phyloP scores from a whole-genome alignment of 64 coral and sea anemone genomes.

The Porites australiensis region DNA sequence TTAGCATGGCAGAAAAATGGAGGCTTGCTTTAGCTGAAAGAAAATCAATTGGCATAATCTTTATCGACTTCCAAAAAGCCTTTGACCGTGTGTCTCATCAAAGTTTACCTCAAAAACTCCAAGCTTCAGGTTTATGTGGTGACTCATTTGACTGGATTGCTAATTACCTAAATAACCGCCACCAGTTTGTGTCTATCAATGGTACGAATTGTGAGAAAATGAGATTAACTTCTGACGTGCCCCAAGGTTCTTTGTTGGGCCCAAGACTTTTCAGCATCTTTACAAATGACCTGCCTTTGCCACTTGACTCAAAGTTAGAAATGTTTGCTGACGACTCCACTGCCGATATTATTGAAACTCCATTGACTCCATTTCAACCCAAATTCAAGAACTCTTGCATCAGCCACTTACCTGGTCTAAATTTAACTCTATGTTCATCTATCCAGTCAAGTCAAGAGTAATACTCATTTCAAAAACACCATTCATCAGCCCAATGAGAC shows the following conservation, averaged over 20 bases:
- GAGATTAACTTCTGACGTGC: conserved; percentile 1
- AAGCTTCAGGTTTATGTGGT: background rate
- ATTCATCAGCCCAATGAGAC: conserved; percentile 2
- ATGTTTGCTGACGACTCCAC: conserved; percentile 37
- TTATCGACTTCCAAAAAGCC: conserved; percentile 46
- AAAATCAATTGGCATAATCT: background rate
- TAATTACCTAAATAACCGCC: conserved; percentile 15
- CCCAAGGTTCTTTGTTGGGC: conserved; percentile 12
- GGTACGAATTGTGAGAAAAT: background rate
- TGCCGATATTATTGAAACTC: conserved; percentile 19
- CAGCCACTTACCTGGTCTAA: background rate
- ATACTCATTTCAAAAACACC: background rate
- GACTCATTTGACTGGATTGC: conserved; percentile 14
- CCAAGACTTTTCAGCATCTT: conserved; percentile 12
- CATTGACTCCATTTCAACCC: conserved; percentile 11
- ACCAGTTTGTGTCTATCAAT: conserved; percentile 28
- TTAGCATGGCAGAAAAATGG: conserved; percentile 44
- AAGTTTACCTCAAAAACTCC: conserved; percentile 2
- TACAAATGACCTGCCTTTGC: conserved; percentile 25
- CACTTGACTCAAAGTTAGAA: background rate
- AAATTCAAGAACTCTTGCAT: conserved; percentile 18
- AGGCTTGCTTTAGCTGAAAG: conserved; percentile 25
- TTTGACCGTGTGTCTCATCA: conserved; percentile 53
- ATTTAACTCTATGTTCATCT: conserved; percentile 7
- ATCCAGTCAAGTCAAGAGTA: conserved; percentile 25